Conservation (phyloP, 2,888 invertebrate species). For the Apodemia duryi region DNA sequence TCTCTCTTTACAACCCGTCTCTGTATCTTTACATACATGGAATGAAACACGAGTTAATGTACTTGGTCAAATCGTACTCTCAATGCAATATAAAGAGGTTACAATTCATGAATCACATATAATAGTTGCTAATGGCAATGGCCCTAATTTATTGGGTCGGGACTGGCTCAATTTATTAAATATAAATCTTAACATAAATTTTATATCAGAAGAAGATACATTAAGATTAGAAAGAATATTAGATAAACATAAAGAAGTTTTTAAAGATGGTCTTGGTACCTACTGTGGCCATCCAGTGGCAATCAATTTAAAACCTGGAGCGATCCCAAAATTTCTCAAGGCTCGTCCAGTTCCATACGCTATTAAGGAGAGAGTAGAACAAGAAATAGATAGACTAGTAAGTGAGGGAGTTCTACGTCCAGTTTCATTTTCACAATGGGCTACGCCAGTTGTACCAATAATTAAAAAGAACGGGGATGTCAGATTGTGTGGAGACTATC, state of each 20-base stretch:
- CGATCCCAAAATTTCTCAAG: conserved; percentile 22
- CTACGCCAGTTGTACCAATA: conserved; percentile 22
- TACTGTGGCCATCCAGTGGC: conserved; percentile 13
- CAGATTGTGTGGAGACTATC: conserved; percentile 27
- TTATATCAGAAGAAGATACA: background rate
- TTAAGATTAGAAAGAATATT: conserved; percentile 7
- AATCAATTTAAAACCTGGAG: conserved; percentile 20
- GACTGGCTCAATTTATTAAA: conserved; percentile 22
- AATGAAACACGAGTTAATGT: conserved; percentile 27
- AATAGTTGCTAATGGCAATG: conserved; percentile 25
- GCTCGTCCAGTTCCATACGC: conserved; percentile 24
- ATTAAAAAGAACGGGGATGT: conserved; percentile 15
- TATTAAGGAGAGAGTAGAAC: conserved; percentile 21
- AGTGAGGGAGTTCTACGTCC: conserved; percentile 16
- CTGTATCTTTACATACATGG: conserved; percentile 24
- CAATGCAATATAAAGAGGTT: conserved; percentile 24
- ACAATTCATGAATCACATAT: conserved; percentile 19
- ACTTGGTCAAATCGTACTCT: conserved; percentile 25
- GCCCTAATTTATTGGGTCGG: conserved; percentile 28
- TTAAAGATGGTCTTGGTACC: conserved; percentile 27
- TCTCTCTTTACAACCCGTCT: no score
- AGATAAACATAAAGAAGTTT: conserved; percentile 27
- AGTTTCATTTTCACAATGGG: conserved; percentile 17
- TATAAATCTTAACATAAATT: conserved; percentile 12
- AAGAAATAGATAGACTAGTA: conserved; percentile 21